phyloP scores from a whole-genome alignment of 1,140 invertebrate genomes.

The Epicauta chinensis region DNA sequence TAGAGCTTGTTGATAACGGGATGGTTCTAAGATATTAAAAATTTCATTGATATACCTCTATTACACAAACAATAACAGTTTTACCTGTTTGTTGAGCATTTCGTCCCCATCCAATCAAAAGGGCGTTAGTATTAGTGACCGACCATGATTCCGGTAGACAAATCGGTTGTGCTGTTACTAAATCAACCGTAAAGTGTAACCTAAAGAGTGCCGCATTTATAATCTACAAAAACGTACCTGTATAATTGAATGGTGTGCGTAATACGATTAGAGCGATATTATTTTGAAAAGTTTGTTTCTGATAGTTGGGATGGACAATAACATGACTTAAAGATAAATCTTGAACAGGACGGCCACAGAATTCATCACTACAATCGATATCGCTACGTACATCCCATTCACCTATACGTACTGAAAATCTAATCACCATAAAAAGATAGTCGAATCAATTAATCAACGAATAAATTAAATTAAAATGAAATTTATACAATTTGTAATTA shows the following conservation, averaged over 20 bases:
- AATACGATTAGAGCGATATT: slow-evolving; percentile 62
- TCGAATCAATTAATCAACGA: background rate
- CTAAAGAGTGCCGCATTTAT: background rate
- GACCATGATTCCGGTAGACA: slow-evolving; percentile 47
- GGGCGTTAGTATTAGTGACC: slow-evolving; percentile 43
- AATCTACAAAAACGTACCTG: slow-evolving; percentile 42
- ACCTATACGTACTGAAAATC: slow-evolving; percentile 56
- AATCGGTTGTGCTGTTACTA: slow-evolving; percentile 50
- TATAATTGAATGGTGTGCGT: slow-evolving; percentile 58
- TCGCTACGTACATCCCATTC: slow-evolving; percentile 56
- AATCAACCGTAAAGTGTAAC: slow-evolving; percentile 1
- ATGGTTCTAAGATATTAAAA: slow-evolving; percentile 39
- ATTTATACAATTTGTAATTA: slow-evolving; percentile 62
- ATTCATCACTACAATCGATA: slow-evolving; percentile 60
- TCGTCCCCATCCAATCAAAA: slow-evolving; percentile 43
- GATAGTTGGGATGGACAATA: slow-evolving; percentile 61
- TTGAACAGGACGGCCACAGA: slow-evolving; percentile 57
- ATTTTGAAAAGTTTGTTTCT: slow-evolving; percentile 58
- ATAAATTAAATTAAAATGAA: slow-evolving; percentile 6
- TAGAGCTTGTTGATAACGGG: slow-evolving; percentile 44
- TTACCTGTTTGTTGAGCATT: slow-evolving; percentile 38
- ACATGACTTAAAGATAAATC: slow-evolving; percentile 59
- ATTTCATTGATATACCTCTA: slow-evolving; percentile 18
- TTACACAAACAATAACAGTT: background rate
- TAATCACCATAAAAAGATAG: slow-evolving; percentile 23